A percentile compares a stretch with the other conserved stretches of the same genome.
Evolutionary conservation across 2,113 vertebrate species (phyloP).

Genomic region (Brienomyrus brachyistius): DNA sequence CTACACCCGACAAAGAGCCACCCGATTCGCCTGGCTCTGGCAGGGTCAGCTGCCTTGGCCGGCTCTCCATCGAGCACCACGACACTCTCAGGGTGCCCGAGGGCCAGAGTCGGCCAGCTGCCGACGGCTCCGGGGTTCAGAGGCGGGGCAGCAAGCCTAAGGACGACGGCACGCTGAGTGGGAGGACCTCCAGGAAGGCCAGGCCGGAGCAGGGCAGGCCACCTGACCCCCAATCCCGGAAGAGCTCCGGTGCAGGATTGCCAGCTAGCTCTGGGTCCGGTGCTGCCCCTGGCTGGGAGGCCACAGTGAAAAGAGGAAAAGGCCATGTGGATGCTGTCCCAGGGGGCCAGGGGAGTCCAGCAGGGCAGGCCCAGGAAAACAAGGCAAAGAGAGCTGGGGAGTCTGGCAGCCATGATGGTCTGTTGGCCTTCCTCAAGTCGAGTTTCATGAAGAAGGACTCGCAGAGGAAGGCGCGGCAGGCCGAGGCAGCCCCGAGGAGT

Average conservation of each 20-base stretch:
- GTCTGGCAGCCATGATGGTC: constrained; percentile 50
- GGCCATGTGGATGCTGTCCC: constrained; percentile 24
- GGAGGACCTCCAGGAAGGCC: constrained; percentile 50
- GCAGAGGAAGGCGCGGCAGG: constrained; percentile 36
- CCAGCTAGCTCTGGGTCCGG: constrained; percentile 9
- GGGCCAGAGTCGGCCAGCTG: constrained; percentile 46
- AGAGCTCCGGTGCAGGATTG: constrained; percentile 27
- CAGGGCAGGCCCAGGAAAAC: constrained; percentile 31
- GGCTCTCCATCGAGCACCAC: constrained; percentile 23
- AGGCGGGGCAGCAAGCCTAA: constrained; percentile 42
- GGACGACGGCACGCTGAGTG: constrained; percentile 50
- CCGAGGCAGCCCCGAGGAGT: constrained; percentile 33
- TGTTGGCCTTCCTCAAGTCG: constrained; percentile 59
- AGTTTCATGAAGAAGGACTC: constrained; percentile 61
- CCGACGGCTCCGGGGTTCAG: constrained; percentile 28
- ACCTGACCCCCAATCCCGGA: constrained; percentile 45
- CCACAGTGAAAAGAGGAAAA: constrained; percentile 46
- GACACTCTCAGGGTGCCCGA: constrained; percentile 42
- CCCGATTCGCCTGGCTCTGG: constrained; percentile 43
- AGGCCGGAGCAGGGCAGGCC: constrained; percentile 45
- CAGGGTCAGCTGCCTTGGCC: constrained; percentile 38
- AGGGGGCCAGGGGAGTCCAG: constrained; percentile 35
- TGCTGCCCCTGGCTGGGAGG: constrained; percentile 47
- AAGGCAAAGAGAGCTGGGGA: constrained; percentile 36
- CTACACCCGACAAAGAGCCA: constrained; percentile 38